Conservation (phyloP, 2,888 invertebrate species). For the Sinhomidia bicolor region DNA sequence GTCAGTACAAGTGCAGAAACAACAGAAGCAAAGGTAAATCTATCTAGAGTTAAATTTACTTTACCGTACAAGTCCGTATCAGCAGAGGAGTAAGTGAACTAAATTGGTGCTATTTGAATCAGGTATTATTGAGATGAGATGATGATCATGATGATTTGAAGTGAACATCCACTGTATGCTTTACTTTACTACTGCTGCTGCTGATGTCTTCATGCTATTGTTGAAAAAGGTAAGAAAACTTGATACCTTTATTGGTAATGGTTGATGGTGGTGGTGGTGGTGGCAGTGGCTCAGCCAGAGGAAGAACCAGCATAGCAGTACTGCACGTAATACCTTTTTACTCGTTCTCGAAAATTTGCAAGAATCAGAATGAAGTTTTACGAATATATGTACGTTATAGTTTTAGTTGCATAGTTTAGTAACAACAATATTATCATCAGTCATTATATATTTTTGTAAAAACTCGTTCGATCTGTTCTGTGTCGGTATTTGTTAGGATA, state of each 20-base stretch:
- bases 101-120: conserved; percentile 37
- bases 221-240: conserved; percentile 51
- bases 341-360: not conserved
- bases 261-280: not conserved
- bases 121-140: conserved; percentile 28
- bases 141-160: not conserved
- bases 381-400: not conserved
- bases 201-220: conserved; percentile 37
- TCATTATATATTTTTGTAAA: conserved; percentile 21
- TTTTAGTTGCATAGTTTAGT: not conserved
- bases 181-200: not conserved
- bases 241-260: conserved; percentile 54
- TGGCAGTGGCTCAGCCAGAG: not conserved
- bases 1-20: too few relatives aligned
- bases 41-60: not conserved
- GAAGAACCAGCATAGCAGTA: not conserved
- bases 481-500: conserved; percentile 19
- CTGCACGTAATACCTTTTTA: conserved; percentile 3
- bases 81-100: conserved; percentile 24
- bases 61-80: conserved; percentile 23
- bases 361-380: conserved; percentile 32
- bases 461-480: conserved; percentile 29
- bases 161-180: conserved; percentile 34
- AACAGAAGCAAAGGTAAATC: not conserved
- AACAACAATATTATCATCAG: not conserved